A percentile compares a stretch with the other conserved stretches of the same genome.
These are phyloP conservation scores for Allophyes oxyacanthae DNA, from an alignment of 2,888 invertebrate species.

Conservation along the genomic window DNA sequence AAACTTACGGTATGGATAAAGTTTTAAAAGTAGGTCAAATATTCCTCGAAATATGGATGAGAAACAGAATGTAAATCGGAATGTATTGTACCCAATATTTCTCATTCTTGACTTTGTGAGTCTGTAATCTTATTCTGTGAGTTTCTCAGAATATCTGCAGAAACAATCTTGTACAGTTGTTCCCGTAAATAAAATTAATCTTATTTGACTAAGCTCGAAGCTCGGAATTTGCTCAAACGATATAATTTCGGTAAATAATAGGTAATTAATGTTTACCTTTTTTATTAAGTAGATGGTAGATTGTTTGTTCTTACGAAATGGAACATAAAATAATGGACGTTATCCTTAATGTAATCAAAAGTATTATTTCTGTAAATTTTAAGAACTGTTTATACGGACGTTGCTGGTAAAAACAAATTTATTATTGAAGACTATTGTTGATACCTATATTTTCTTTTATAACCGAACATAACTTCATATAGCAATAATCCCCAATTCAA, in stretches of 20 bases:
- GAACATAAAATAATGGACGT: not conserved
- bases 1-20: too few relatives aligned
- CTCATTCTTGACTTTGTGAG: conserved; percentile 28
- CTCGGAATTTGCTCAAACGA: conserved; percentile 40
- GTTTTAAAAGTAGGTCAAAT: conserved; percentile 18
- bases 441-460: too few relatives aligned
- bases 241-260: conserved; percentile 45
- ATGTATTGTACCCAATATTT: conserved; percentile 41
- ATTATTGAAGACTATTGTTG: too few relatives aligned
- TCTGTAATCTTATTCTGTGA: conserved; percentile 29
- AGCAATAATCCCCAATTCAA: conserved; percentile 13
- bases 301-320: conserved; percentile 30
- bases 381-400: too few relatives aligned
- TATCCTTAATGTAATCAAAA: conserved; percentile 28
- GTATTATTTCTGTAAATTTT: conserved; percentile 4
- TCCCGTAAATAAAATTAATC: conserved; percentile 47
- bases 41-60: conserved; percentile 26
- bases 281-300: conserved; percentile 17
- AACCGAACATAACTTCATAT: not conserved
- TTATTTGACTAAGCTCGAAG: conserved; percentile 35
- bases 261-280: conserved; percentile 49
- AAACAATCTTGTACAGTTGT: conserved; percentile 41
- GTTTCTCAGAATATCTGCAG: conserved; percentile 37
- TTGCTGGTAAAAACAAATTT: too few relatives aligned
- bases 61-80: conserved; percentile 26